phyloP scores from a whole-genome alignment of 2,888 invertebrate genomes.

The Rotaria socialis region DNA sequence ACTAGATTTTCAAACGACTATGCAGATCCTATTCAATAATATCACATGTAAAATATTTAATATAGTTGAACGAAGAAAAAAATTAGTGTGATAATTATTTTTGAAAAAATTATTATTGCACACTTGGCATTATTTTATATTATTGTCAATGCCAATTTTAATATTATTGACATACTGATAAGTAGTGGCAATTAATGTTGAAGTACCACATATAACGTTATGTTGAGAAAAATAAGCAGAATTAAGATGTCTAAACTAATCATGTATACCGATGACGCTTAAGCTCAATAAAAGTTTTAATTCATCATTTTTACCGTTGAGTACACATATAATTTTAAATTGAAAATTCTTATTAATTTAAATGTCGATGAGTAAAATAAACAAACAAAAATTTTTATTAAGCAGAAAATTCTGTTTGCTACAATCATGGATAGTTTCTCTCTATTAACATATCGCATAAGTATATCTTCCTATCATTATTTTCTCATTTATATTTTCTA shows the following conservation, averaged over 20 bases:
- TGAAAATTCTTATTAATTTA: not conserved
- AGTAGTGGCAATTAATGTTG: no score
- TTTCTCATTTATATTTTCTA: no score
- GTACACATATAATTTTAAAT: not conserved
- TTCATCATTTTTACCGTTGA: not conserved
- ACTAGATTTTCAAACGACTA: not conserved
- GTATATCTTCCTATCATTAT: no score
- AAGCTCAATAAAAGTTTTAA: not conserved
- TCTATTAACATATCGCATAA: no score
- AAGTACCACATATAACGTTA: not conserved
- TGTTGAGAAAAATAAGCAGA: not conserved
- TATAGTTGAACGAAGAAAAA: not conserved
- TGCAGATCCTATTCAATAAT: not conserved
- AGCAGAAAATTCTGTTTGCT: no score
- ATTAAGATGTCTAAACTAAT: not conserved
- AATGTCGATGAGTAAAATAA: no score
- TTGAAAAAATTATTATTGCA: not conserved
- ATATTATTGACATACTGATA: no score
- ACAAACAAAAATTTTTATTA: no score
- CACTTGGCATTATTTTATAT: not conserved
- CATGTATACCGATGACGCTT: not conserved
- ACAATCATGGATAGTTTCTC: no score
- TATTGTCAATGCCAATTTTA: no score
- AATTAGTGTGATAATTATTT: not conserved
- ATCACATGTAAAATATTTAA: not conserved